These are phyloP conservation scores for Orthonychiurus folsomi DNA, from an alignment of 2,888 invertebrate species.

Conservation along the genomic window DNA sequence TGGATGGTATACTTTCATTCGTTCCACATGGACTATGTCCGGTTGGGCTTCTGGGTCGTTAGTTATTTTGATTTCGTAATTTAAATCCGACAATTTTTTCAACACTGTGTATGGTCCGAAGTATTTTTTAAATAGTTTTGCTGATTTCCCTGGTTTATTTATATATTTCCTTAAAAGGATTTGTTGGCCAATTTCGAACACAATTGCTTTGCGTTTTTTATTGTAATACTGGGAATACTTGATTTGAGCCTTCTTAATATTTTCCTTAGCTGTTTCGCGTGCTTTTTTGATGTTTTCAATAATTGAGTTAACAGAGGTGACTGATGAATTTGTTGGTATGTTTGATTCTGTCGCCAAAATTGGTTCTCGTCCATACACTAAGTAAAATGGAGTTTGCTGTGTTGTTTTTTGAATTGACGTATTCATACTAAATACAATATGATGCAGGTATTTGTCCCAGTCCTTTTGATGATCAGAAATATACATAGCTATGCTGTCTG, in stretches of 20 bases:
- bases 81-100: neutral
- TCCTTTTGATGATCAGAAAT: neutral
- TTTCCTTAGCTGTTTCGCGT: neutral
- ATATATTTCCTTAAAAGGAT: neutral
- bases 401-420: slow-evolving; percentile 2
- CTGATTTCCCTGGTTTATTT: neutral
- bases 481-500: slow-evolving; percentile 7
- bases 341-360: neutral
- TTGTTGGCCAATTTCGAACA: neutral
- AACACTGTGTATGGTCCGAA: neutral
- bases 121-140: neutral
- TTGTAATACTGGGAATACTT: neutral
- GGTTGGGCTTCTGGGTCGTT: too few species aligned
- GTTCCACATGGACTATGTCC: too few species aligned
- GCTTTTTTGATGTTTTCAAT: neutral
- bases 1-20: too few species aligned
- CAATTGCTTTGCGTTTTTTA: neutral
- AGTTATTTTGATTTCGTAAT: too few species aligned
- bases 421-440: neutral
- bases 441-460: slow-evolving; percentile 3
- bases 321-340: neutral
- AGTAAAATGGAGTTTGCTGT: slow-evolving; percentile 1
- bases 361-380: slow-evolving; percentile 5
- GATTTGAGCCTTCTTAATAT: neutral
- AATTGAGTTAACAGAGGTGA: neutral